These are phyloP conservation scores for Setipinna tenuifilis DNA, from an alignment of 2,797 vertebrate species.

Conservation along the genomic window DNA sequence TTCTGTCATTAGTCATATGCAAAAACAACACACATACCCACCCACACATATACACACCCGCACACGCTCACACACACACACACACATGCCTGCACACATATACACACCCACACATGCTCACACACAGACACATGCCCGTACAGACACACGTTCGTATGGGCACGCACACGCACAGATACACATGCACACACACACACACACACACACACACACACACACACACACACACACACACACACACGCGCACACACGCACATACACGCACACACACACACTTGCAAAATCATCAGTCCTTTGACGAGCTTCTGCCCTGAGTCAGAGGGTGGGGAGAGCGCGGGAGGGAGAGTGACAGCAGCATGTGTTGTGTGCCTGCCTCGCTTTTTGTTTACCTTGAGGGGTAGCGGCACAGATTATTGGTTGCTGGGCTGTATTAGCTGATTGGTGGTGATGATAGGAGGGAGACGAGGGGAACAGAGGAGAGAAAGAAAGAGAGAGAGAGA, in stretches of 20 bases:
- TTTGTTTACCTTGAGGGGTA: slow-evolving; percentile 11
- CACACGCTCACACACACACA: too few relatives aligned
- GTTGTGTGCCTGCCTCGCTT: background rate
- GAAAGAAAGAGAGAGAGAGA: background rate
- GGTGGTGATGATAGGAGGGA: background rate
- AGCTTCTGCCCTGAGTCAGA: background rate
- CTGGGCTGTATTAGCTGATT: slow-evolving; percentile 16
- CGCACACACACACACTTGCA: background rate
- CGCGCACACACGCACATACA: background rate
- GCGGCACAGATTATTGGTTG: slow-evolving; percentile 6
- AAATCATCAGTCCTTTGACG: background rate
- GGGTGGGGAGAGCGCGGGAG: background rate
- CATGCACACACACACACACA: background rate
- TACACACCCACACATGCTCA: too few relatives aligned
- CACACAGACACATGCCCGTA: background rate
- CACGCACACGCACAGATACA: too few relatives aligned
- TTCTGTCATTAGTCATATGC: background rate
- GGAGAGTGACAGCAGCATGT: background rate
- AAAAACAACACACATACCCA: too few relatives aligned
- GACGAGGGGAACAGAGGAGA: background rate
- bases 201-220: background rate
- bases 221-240: slow-evolving; percentile 10
- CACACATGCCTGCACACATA: too few relatives aligned
- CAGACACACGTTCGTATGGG: too few relatives aligned
- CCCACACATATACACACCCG: too few relatives aligned